Conservation (phyloP, 2,113 vertebrate species). For the Ranitomeya variabilis region DNA sequence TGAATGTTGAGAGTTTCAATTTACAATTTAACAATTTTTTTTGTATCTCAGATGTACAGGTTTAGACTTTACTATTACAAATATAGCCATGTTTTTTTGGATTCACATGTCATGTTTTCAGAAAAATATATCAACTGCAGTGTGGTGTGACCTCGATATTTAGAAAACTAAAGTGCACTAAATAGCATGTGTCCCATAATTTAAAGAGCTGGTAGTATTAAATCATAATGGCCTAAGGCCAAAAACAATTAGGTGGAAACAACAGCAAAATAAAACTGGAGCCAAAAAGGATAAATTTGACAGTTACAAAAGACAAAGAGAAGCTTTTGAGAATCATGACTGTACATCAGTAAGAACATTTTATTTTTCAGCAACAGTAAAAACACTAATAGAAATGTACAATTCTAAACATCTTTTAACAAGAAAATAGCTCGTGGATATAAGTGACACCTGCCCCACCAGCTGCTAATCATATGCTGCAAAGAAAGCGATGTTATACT, state of each 20-base stretch:
- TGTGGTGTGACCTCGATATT: not conserved
- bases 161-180: constrained; percentile 18
- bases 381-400: not conserved
- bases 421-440: constrained; percentile 15
- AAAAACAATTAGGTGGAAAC: constrained; percentile 12
- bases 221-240: constrained; percentile 6
- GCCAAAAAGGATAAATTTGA: constrained; percentile 3
- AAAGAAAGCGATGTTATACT: not conserved
- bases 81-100: not conserved
- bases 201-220: constrained; percentile 21
- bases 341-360: not conserved
- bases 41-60: not conserved
- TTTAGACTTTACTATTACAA: not conserved
- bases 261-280: constrained; percentile 5
- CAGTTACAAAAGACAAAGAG: not conserved
- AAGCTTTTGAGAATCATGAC: not conserved
- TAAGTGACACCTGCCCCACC: constrained; percentile 15
- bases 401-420: not conserved
- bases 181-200: constrained; percentile 1
- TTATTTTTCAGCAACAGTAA: constrained; percentile 3
- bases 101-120: not conserved
- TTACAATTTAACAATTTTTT: not conserved
- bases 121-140: constrained; percentile 4
- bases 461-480: constrained; percentile 41
- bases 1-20: not conserved